Evolutionary conservation across 2,113 vertebrate genomes (phyloP), one percentile per base, ranked within the genome.

Genomic region (Euleptes europaea): DNA sequence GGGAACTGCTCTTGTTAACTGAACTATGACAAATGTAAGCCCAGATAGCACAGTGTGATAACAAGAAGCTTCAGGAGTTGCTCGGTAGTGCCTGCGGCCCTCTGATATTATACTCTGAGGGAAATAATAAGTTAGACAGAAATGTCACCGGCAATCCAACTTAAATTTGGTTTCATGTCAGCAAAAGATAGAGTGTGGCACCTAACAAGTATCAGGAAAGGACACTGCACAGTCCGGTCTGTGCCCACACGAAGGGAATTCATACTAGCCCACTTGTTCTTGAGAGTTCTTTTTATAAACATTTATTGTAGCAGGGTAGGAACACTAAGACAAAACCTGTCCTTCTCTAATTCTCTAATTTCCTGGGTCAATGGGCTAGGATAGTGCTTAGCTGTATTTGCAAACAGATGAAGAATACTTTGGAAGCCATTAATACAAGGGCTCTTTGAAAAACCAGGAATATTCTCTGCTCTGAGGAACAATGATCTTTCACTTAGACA

Each of bases 1-100:
- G 47, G 94, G 92, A 94, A 88, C 92, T 93, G 91, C 84, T 93
- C 91, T 94, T 94, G 92, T 95, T 95, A 96, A 93, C 90, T 74
- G 88, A 96, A 92, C 90, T 92, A 86, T 89, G 89, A 95, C 84
- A 95, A 95, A 94, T 83, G 67, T 91, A 90, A 91, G 81, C 82
- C 90, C 87, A 90, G 85, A 83, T 92, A 94, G 90, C 88, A 89
- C 69, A 92, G 84, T 63, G 71, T 84, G 44, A 88, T 87, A 87
- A 90, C 86, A 92, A 91, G 75, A 89, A 93, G 91, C 95, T 96
- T 91, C 91, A 83, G 94, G 94, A 90, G 74, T 93, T 94, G 89
- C 83, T 90, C 44, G 40, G 84, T 84, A 91, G 78, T 92, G 95
- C 95, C 95, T 86, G 81, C 44, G 89, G 93, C 93, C 86, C 49